A percentile compares a stretch with the other conserved stretches of the same genome.
Evolutionary conservation across 2,888 invertebrate species (phyloP).

Genomic region (Anarsia innoxiella): DNA sequence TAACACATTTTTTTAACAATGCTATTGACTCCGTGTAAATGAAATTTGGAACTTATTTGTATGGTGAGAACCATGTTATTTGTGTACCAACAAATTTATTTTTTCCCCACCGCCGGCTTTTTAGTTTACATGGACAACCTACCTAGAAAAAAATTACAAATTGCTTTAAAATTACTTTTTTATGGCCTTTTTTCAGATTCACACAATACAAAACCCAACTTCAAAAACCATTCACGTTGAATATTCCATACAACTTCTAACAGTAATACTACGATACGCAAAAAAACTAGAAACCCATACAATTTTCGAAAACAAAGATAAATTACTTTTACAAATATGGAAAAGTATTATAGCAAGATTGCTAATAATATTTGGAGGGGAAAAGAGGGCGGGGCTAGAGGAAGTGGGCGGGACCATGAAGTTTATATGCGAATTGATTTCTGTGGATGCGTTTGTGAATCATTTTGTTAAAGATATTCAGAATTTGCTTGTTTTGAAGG

Average conservation of each 20-base stretch:
- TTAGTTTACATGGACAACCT: no score
- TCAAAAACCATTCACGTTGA: conserved; percentile 48
- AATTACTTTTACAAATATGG: conserved; percentile 49
- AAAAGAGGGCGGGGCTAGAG: conserved; percentile 31
- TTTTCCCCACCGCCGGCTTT: no score
- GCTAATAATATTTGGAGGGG: conserved; percentile 25
- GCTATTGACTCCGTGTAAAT: no score
- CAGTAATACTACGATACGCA: conserved; percentile 42
- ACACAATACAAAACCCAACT: conserved; percentile 35
- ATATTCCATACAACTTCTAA: conserved; percentile 48
- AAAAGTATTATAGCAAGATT: conserved; percentile 38
- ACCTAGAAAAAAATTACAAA: no score
- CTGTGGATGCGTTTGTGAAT: conserved; percentile 43
- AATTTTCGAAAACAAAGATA: conserved; percentile 48
- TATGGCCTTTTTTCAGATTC: conserved; percentile 51
- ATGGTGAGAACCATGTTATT: no score
- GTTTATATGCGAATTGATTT: conserved; percentile 48
- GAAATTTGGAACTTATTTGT: no score
- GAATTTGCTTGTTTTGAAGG: conserved; percentile 44
- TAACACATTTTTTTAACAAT: no score
- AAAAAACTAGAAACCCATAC: conserved; percentile 54
- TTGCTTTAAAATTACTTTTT: no score
- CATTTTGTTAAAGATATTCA: conserved; percentile 44
- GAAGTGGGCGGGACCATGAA: conserved; percentile 44
- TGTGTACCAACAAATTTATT: no score